Conservation (phyloP, 2,888 invertebrate species). For the Gisinianus flammeolus region DNA sequence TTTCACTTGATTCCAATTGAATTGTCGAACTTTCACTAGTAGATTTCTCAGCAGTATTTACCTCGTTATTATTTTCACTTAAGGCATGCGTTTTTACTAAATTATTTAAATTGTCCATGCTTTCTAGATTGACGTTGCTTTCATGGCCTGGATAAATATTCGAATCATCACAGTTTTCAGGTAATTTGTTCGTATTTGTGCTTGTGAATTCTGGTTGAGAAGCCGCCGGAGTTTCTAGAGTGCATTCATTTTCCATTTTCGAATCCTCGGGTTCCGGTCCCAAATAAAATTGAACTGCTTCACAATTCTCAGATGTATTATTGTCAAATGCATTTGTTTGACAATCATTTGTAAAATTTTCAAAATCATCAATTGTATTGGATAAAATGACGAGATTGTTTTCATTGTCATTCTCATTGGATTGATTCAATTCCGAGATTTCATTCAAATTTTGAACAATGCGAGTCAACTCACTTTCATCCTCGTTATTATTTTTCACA, state of each 20-base stretch:
- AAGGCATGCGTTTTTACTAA: too few relatives aligned
- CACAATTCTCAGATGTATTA: not conserved
- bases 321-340: not conserved
- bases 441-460: too few relatives aligned
- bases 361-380: not conserved
- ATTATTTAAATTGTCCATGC: not conserved
- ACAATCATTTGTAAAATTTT: not conserved
- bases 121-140: not conserved
- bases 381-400: not conserved
- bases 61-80: not conserved
- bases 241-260: not conserved
- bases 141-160: not conserved
- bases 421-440: too few relatives aligned
- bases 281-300: constrained; percentile 23
- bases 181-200: not conserved
- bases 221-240: not conserved
- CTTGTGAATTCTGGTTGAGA: constrained; percentile 8
- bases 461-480: too few relatives aligned
- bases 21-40: not conserved
- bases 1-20: not conserved
- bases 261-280: constrained; percentile 10
- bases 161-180: not conserved
- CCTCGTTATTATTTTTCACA: not conserved
- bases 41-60: not conserved
- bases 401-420: not conserved